Evolutionary conservation across 2,113 vertebrate species (phyloP), one percentile per base, ranked within the genome.

Genomic region (Entelurus aequoreus): DNA sequence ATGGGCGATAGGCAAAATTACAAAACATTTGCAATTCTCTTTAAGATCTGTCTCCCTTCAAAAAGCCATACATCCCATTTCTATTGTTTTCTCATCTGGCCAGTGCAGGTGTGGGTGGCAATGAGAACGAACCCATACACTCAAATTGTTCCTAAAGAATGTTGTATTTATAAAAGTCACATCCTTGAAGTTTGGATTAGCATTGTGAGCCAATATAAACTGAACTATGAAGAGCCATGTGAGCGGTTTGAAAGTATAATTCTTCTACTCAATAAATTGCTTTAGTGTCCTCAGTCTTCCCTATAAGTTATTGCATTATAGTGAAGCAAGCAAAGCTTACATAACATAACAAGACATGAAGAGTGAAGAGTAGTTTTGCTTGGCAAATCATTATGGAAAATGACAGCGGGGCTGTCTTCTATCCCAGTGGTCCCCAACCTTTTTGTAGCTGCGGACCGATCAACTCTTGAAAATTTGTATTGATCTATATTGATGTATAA

Each of bases 161-260:
- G 12, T 12, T 57, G 9, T 6, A 15, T n/a, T 5, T 16, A 44
- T 38, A 14, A 51, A 61, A 64, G 28, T 54, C 6, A 28, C 2
- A 11, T 57, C 35, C 48, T 19, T 52, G 4, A 6, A 38, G 38
- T 54, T 54, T 15, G 36, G 35, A 55, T 55, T 8, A 40, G 36
- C 15, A 6, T 42, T 38, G 8, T 40, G n/a, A 16, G 54, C 37
- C 37, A 56, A 71, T 54, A 53, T 62, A 63, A 75, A 19, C 59
- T 46, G 28, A 53, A 36, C 51, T 49, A 49, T 37, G 35, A 64
- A 63, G 54, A 78, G 62, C 75, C 70, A 38, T 78, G 68, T 62
- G 6, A 78, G 63, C 75, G 70, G 44, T 77, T 69, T 62, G 6
- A 60, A 74, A 80, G 51, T 28, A 52, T 52, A 70, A 80, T 74